Percentiles rank a stretch among this genome's conserved stretches.
phyloP scores from a whole-genome alignment of 1,140 invertebrate species.

The Drosophila orosa region DNA sequence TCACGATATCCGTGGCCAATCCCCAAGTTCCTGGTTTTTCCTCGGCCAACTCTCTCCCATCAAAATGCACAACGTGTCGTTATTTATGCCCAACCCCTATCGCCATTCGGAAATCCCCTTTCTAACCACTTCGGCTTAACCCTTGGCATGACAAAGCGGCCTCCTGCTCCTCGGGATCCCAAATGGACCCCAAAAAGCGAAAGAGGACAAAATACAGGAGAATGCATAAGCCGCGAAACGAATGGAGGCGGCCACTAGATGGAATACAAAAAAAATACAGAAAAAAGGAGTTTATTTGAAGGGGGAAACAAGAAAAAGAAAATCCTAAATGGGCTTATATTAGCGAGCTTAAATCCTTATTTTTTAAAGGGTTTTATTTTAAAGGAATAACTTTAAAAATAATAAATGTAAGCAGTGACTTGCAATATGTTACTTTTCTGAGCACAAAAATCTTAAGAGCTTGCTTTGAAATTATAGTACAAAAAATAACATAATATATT shows the following conservation, averaged over 20 bases:
- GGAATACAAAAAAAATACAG: background rate
- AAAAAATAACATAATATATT: background rate
- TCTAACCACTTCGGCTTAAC: conserved; percentile 45
- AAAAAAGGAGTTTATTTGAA: conserved; percentile 18
- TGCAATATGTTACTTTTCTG: background rate
- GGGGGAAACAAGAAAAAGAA: background rate
- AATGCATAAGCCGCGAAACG: conserved; percentile 49
- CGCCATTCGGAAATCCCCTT: conserved; percentile 33
- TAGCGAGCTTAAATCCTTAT: conserved; percentile 5
- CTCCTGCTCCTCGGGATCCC: background rate
- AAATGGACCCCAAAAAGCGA: conserved; percentile 21
- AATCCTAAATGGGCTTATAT: conserved; percentile 10
- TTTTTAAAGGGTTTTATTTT: background rate
- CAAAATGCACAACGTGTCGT: conserved; percentile 79
- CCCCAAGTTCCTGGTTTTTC: conserved; percentile 10
- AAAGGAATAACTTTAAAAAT: background rate
- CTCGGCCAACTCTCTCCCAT: conserved; percentile 42
- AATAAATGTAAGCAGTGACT: background rate
- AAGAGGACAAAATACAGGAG: conserved; percentile 37
- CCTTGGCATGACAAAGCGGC: conserved; percentile 51
- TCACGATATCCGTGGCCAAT: conserved; percentile 29
- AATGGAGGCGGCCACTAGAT: conserved; percentile 33
- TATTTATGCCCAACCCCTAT: conserved; percentile 58
- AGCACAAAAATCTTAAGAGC: background rate
- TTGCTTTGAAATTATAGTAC: background rate